Evolutionary conservation across 2,888 invertebrate species (phyloP).

Genomic region (Aspidapion aeneum): DNA sequence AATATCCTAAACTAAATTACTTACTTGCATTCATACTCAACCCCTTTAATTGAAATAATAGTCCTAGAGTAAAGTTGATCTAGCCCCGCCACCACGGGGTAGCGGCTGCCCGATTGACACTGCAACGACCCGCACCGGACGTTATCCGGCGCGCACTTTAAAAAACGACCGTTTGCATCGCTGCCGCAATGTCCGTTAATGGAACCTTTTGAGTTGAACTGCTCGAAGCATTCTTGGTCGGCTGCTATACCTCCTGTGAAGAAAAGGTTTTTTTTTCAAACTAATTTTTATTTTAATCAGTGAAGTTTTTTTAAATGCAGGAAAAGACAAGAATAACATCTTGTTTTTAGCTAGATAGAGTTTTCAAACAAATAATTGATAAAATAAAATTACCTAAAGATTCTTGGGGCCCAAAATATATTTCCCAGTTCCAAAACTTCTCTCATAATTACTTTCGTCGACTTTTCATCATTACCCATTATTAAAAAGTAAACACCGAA

Average conservation of each 20-base stretch:
- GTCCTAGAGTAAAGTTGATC: constrained; percentile 84
- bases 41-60: constrained; percentile 82
- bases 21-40: constrained; percentile 96
- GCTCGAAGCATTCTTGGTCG: constrained; percentile 86
- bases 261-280: no score
- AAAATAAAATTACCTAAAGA: no score
- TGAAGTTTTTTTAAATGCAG: not conserved
- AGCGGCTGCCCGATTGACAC: constrained; percentile 83
- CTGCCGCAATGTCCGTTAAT: constrained; percentile 95
- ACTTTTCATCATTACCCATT: no score
- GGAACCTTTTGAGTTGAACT: constrained; percentile 93
- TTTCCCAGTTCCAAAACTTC: no score
- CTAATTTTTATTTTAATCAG: constrained; percentile 3
- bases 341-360: no score
- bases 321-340: not conserved
- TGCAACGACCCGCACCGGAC: constrained; percentile 93
- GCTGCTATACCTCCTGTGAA: constrained; percentile 69
- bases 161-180: constrained; percentile 64
- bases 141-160: constrained; percentile 79
- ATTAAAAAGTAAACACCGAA: no score
- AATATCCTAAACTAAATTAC: no score
- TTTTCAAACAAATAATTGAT: no score
- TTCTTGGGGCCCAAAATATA: no score
- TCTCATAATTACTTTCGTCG: no score
- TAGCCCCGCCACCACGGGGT: constrained; percentile 75